phyloP scores from a whole-genome alignment of 1,140 invertebrate species.

The Plodia interpunctella region DNA sequence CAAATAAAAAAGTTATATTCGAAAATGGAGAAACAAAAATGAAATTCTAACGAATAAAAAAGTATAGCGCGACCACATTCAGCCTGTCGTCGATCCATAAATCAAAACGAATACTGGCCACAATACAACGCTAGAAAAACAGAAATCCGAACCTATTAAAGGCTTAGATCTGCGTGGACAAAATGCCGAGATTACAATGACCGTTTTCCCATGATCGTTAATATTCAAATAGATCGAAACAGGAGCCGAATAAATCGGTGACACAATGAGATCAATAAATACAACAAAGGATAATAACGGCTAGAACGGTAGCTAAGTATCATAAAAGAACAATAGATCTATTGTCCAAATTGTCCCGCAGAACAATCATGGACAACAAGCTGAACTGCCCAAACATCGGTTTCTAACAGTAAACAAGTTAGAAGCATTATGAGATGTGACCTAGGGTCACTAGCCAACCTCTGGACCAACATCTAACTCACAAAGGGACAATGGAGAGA shows the following conservation, averaged over 20 bases:
- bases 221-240: conserved; percentile 54
- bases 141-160: background rate
- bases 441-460: conserved; percentile 60
- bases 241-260: conserved; percentile 57
- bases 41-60: background rate
- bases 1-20: background rate
- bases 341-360: conserved; percentile 47
- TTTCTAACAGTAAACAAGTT: conserved; percentile 56
- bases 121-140: background rate
- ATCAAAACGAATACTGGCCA: background rate
- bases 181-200: conserved; percentile 3
- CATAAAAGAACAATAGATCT: conserved; percentile 51
- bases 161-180: background rate
- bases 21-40: background rate
- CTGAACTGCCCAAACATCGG: conserved; percentile 57
- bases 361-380: conserved; percentile 25
- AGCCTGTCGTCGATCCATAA: background rate
- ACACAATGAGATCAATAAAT: conserved; percentile 63
- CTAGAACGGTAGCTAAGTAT: conserved; percentile 63
- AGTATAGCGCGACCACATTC: background rate
- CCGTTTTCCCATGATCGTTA: conserved; percentile 56
- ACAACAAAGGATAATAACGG: conserved; percentile 51
- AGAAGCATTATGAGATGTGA: conserved; percentile 47
- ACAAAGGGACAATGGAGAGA: conserved; percentile 57
- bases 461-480: conserved; percentile 54